A percentile compares a stretch with the other conserved stretches of the same genome.
These are phyloP conservation scores for Lepidurus apus DNA, from an alignment of 1,140 invertebrate genomes.

Conservation along the genomic window DNA sequence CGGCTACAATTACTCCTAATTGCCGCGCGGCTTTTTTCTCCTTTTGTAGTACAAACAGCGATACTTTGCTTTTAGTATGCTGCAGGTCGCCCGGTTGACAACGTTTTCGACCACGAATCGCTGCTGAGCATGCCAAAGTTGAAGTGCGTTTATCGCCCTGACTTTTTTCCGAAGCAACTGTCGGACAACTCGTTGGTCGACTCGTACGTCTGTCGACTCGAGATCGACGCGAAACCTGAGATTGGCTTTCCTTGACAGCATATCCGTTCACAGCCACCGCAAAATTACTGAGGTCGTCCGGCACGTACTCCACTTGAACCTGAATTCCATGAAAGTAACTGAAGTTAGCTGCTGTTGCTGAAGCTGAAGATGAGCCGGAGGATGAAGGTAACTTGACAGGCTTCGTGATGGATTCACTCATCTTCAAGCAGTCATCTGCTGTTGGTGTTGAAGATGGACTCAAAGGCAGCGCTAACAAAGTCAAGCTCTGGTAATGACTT, in stretches of 20 bases:
- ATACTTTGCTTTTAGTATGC: slow-evolving; percentile 8
- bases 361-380: not conserved
- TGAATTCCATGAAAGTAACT: not conserved
- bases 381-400: not conserved
- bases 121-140: not conserved
- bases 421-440: slow-evolving; percentile 17
- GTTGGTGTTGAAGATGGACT: not conserved
- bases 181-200: not conserved
- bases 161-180: not conserved
- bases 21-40: slow-evolving; percentile 60
- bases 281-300: not conserved
- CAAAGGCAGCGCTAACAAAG: slow-evolving; percentile 27
- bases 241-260: not conserved
- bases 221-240: not conserved
- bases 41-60: slow-evolving; percentile 45
- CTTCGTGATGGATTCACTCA: not conserved
- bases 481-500: slow-evolving; percentile 27
- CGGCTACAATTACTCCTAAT: slow-evolving; percentile 60
- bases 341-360: not conserved
- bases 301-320: not conserved
- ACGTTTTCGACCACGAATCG: not conserved
- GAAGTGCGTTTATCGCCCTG: not conserved
- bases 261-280: not conserved
- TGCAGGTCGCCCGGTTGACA: not conserved
- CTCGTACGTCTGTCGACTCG: not conserved